phyloP scores from a whole-genome alignment of 2,888 invertebrate genomes.

The Phymatocera aterrima region DNA sequence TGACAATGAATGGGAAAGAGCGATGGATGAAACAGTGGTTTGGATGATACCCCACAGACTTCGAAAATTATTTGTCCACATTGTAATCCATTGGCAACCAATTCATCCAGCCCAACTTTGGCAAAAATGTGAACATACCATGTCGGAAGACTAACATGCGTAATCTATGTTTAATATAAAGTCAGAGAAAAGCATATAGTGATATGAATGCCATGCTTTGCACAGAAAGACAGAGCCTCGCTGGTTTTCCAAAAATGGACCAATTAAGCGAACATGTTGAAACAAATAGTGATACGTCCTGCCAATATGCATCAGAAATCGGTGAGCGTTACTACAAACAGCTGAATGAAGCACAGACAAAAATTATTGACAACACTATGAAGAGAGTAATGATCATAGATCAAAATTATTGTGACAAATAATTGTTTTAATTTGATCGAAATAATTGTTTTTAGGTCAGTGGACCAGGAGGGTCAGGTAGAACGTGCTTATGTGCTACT shows the following conservation, averaged over 20 bases:
- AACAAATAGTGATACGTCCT: slow-evolving; percentile 38
- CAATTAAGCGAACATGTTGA: slow-evolving; percentile 33
- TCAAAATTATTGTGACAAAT: neutral
- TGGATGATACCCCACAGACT: slow-evolving; percentile 51
- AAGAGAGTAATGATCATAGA: slow-evolving; percentile 44
- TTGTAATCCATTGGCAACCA: slow-evolving; percentile 57
- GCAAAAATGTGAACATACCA: slow-evolving; percentile 52
- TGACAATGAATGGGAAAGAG: neutral
- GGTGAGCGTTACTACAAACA: neutral
- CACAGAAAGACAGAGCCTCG: slow-evolving; percentile 44
- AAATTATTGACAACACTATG: slow-evolving; percentile 51
- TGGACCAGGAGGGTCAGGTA: too few species aligned
- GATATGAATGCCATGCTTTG: slow-evolving; percentile 48
- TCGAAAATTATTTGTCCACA: slow-evolving; percentile 62
- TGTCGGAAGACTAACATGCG: slow-evolving; percentile 54
- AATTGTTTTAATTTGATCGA: neutral
- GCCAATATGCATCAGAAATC: neutral
- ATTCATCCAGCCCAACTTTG: slow-evolving; percentile 56
- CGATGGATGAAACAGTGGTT: neutral
- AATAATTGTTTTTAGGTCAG: slow-evolving; percentile 58
- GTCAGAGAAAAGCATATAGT: slow-evolving; percentile 50
- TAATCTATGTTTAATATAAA: neutral
- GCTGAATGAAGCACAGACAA: neutral
- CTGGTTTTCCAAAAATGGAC: slow-evolving; percentile 49
- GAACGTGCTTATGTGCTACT: too few species aligned